Base-by-base conservation (phyloP, 2,113 vertebrate genomes). In the Myocastor coypus region DNA sequence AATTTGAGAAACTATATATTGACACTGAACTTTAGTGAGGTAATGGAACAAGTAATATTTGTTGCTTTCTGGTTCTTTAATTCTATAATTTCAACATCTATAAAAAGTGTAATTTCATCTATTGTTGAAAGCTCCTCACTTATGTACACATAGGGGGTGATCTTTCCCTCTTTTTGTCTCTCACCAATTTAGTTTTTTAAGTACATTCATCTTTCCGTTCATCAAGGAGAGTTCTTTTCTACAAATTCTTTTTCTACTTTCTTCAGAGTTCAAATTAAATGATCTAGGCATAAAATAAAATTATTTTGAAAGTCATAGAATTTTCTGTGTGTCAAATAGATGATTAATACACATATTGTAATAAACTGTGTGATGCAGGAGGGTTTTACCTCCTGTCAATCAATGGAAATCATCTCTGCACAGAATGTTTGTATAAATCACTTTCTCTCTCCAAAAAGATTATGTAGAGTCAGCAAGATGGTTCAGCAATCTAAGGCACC, bases 241-340 rank as follows among this genome's bases (percentile, higher is more conserved):
- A 37, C 37, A 69, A 64, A 24, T 75, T 75, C 30, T 40, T 73
- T 69, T 73, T 73, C 20, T 42, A 26, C 71, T 50, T 17, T 92
- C 3, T 17, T 89, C n/a, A 85, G 57, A 59, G 11, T 63, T 4
- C 28, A 32, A 91, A 83, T 80, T 64, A 71, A 95, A 71, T 91
- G 40, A 2, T 28, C 22, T 17, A 80, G 40, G 37, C 37, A 13
- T 64, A 89, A 88, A 86, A 83, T 89, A 19, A 57, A 64, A 46
- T 71, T 86, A 10, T 81, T 82, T 71, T 57, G 16, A 66, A 22
- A 87, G 11, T 83, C 52, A 68, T 59, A 89, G 30, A 87, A 83
- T 69, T 81, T 92, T 81, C 5, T 86, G 14, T 80, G 89, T 87
- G 12, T 66, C 59, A 92, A 40, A 83, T 64, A 64, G 61, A 59